phyloP scores from a whole-genome alignment of 2,113 vertebrate species.

The Oreotragus oreotragus region DNA sequence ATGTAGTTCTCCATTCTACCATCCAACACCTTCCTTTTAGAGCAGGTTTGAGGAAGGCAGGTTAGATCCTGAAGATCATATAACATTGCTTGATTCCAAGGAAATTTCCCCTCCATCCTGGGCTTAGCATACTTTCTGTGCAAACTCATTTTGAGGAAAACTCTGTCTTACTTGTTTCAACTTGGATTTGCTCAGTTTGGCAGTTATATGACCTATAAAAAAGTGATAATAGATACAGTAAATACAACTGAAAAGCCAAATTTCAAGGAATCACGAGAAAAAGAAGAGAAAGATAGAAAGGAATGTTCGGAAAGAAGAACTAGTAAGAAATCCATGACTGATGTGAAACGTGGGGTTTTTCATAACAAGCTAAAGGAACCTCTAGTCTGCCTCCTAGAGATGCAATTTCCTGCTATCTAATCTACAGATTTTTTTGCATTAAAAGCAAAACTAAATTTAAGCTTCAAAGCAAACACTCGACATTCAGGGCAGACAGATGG shows the following conservation, averaged over 20 bases:
- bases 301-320: neutral
- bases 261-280: neutral
- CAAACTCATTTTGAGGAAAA: neutral
- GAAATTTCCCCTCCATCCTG: neutral
- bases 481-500: neutral
- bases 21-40: neutral
- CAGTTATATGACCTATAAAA: neutral
- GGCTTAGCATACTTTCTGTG: neutral
- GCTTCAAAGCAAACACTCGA: neutral
- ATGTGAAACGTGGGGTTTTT: neutral
- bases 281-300: neutral
- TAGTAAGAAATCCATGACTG: neutral
- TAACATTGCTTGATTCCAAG: neutral
- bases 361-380: neutral
- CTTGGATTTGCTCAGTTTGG: neutral
- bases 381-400: neutral
- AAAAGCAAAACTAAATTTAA: conserved; percentile 4
- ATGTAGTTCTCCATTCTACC: neutral
- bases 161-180: neutral
- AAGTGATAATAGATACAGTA: neutral
- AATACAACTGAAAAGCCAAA: neutral
- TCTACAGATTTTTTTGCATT: neutral
- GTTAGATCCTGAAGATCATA: neutral
- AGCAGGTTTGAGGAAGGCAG: neutral
- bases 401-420: neutral